A percentile compares a stretch with the other conserved stretches of the same genome.
Evolutionary conservation across 2,888 invertebrate genomes (phyloP).

Genomic region (Sarcophaga rosellei): DNA sequence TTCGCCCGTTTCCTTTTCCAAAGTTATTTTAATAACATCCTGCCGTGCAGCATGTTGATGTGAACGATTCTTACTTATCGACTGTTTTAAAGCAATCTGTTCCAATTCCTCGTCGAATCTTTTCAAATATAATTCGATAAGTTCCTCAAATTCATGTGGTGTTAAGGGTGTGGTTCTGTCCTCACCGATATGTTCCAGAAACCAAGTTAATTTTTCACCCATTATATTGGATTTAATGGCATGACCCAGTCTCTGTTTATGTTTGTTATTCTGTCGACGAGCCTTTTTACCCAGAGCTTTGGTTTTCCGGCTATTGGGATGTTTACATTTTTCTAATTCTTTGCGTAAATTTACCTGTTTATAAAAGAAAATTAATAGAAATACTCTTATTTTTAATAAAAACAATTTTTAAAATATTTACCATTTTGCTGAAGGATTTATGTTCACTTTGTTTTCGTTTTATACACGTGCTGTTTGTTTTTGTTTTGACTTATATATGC

Average conservation of each 20-base stretch:
- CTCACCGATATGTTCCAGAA: constrained; percentile 85
- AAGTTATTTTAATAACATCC: constrained; percentile 89
- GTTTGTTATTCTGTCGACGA: constrained; percentile 82
- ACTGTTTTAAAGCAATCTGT: constrained; percentile 90
- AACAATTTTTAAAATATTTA: constrained; percentile 44
- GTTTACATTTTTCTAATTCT: constrained; percentile 85
- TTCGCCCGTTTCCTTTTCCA: constrained; percentile 88
- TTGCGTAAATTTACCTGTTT: constrained; percentile 82
- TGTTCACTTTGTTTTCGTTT: not conserved
- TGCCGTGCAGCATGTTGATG: constrained; percentile 91
- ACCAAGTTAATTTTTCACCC: constrained; percentile 90
- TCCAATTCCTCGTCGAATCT: constrained; percentile 90
- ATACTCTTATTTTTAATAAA: not conserved
- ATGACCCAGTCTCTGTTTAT: constrained; percentile 82
- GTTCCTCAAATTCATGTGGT: constrained; percentile 84
- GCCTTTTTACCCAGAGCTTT: constrained; percentile 87
- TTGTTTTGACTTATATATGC: constrained; percentile 37
- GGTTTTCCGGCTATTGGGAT: constrained; percentile 93
- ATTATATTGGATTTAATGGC: constrained; percentile 88
- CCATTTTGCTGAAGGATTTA: constrained; percentile 52
- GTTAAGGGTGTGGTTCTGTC: constrained; percentile 82
- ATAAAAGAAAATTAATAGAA: constrained; percentile 7
- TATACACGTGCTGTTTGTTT: constrained; percentile 54
- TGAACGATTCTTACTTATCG: constrained; percentile 85
- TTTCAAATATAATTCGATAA: constrained; percentile 82